These are phyloP conservation scores for Pempheris klunzingeri DNA, from an alignment of 2,797 vertebrate genomes.

Conservation along the genomic window DNA sequence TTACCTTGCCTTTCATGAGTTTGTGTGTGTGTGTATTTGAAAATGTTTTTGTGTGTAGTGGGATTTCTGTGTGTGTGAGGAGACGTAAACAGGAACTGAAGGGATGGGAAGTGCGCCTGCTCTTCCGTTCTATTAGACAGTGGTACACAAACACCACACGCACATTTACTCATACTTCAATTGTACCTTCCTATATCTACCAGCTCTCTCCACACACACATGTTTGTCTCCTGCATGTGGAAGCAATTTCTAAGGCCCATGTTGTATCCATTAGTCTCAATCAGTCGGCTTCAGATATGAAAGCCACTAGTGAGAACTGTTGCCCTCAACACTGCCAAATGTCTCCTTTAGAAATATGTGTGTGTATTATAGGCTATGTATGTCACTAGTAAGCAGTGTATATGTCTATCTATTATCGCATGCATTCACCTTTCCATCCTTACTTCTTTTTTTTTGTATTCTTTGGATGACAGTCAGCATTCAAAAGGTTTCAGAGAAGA, in stretches of 20 bases:
- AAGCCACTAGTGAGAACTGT: constrained; percentile 54
- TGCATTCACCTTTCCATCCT: constrained; percentile 9
- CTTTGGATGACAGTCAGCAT: neutral
- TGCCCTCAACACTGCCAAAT: constrained; percentile 40
- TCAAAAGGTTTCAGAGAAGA: neutral
- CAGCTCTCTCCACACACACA: constrained; percentile 41
- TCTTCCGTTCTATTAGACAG: constrained; percentile 48
- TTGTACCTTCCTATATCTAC: constrained; percentile 29
- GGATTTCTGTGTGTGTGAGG: constrained; percentile 34
- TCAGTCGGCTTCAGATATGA: constrained; percentile 65
- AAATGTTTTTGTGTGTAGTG: constrained; percentile 15
- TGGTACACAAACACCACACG: constrained; percentile 43
- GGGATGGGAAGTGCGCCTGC: constrained; percentile 56
- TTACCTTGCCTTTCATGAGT: constrained; percentile 19
- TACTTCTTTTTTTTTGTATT: constrained; percentile 27
- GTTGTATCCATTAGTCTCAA: constrained; percentile 73
- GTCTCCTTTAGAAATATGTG: constrained; percentile 48
- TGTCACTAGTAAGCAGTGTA: constrained; percentile 21
- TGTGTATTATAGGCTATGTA: constrained; percentile 15
- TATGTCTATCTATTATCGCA: constrained; percentile 21
- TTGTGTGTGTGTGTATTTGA: constrained; percentile 16
- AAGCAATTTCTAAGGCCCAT: constrained; percentile 66
- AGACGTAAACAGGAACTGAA: constrained; percentile 58
- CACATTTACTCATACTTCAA: constrained; percentile 1
- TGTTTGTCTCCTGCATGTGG: constrained; percentile 62